Conservation (phyloP, 2,888 invertebrate species). For the Cerceris rybyensis region DNA sequence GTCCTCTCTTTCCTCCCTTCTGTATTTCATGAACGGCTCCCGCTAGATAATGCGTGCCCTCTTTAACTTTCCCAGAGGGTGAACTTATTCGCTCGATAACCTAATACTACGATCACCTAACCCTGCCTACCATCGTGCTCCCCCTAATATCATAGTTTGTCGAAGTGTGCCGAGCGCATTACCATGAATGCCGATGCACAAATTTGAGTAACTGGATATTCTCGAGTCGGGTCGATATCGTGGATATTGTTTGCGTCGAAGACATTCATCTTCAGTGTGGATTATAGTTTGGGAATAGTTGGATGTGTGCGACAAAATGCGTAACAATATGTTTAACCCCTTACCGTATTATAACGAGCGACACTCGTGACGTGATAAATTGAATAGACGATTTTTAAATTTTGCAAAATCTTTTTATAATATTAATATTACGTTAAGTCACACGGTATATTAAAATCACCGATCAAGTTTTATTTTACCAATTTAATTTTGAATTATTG, state of each 20-base stretch:
- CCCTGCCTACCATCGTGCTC: slow-evolving; percentile 17
- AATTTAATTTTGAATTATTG: no score
- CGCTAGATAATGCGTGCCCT: slow-evolving; percentile 15
- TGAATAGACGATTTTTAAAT: no score
- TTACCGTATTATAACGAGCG: no score
- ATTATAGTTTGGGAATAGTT: no score
- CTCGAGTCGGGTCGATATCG: not conserved
- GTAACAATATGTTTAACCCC: no score
- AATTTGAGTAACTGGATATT: slow-evolving; percentile 18
- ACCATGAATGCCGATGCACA: slow-evolving; percentile 23
- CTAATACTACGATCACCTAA: slow-evolving; percentile 52
- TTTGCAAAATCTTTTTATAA: no score
- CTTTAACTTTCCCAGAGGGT: slow-evolving; percentile 24
- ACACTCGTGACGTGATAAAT: no score
- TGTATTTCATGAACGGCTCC: slow-evolving; percentile 8
- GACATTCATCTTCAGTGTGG: not conserved
- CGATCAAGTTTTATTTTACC: no score
- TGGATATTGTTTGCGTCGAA: not conserved
- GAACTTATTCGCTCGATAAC: slow-evolving; percentile 49
- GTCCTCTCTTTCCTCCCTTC: not conserved
- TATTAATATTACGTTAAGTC: no score
- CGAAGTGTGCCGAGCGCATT: slow-evolving; percentile 35
- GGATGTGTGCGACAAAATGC: no score
- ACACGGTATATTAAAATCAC: no score
- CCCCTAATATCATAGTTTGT: slow-evolving; percentile 41